These are phyloP conservation scores for Macrosoma leucophasiata DNA, from an alignment of 2,888 invertebrate species.

Conservation along the genomic window DNA sequence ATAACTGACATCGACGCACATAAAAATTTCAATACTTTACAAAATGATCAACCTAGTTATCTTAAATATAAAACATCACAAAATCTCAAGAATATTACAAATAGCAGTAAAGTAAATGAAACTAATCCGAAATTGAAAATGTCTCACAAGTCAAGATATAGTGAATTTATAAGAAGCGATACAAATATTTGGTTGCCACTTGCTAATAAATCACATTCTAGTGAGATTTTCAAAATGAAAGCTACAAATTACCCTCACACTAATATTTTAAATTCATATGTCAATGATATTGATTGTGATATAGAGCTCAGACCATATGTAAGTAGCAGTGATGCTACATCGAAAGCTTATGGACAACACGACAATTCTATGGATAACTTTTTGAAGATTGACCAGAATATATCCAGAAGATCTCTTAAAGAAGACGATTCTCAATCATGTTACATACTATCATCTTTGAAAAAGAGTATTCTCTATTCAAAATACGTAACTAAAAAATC, in stretches of 20 bases:
- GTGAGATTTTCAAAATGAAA: slow-evolving; percentile 13
- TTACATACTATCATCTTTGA: slow-evolving; percentile 41
- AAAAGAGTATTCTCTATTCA: slow-evolving; percentile 28
- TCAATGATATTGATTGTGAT: slow-evolving; percentile 15
- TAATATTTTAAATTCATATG: slow-evolving; percentile 12
- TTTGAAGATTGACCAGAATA: background rate
- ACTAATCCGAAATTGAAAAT: too few relatives aligned
- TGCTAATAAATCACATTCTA: slow-evolving; percentile 13
- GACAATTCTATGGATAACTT: slow-evolving; percentile 1
- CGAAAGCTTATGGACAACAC: slow-evolving; percentile 33
- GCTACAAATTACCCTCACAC: slow-evolving; percentile 9
- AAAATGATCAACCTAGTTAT: too few relatives aligned
- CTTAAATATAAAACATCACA: too few relatives aligned
- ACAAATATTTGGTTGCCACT: too few relatives aligned
- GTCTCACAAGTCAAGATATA: too few relatives aligned
- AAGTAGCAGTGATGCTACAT: slow-evolving; percentile 41
- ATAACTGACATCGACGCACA: too few relatives aligned
- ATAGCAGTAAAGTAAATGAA: too few relatives aligned
- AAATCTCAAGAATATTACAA: too few relatives aligned
- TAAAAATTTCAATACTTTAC: too few relatives aligned
- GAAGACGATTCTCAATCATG: slow-evolving; percentile 39
- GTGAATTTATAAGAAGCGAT: too few relatives aligned
- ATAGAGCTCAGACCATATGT: slow-evolving; percentile 36
- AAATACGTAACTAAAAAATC: slow-evolving; percentile 26
- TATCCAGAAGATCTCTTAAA: too few relatives aligned